Evolutionary conservation across 2,888 invertebrate genomes (phyloP).

Genomic region (Nysson spinosus): DNA sequence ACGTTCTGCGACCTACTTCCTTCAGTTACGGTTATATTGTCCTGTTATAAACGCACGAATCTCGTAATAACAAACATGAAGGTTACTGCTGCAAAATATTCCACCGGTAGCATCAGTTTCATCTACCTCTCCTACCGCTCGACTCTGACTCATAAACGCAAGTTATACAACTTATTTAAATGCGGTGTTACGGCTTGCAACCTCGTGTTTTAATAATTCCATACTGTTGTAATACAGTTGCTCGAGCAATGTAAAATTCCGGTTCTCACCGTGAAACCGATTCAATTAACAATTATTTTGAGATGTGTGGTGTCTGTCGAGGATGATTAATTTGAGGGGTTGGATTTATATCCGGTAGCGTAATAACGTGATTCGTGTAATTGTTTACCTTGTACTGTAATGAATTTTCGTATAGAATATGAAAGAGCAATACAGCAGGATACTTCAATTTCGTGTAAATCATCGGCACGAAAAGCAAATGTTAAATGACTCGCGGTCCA

Average conservation of each 20-base stretch:
- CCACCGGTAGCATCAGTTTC: too few species aligned
- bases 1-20: slow-evolving; percentile 44
- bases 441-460: slow-evolving; percentile 40
- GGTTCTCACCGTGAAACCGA: background rate
- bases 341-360: slow-evolving; percentile 45
- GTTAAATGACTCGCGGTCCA: slow-evolving; percentile 30
- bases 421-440: slow-evolving; percentile 16
- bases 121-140: too few species aligned
- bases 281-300: too few species aligned
- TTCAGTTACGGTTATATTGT: slow-evolving; percentile 13
- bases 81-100: too few species aligned
- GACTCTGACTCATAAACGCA: too few species aligned
- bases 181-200: too few species aligned
- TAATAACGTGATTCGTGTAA: slow-evolving; percentile 32
- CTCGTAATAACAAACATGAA: background rate
- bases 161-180: too few species aligned
- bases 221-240: too few species aligned
- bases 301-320: too few species aligned
- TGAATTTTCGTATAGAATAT: slow-evolving; percentile 14
- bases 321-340: slow-evolving; percentile 52
- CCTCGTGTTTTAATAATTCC: too few species aligned
- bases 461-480: slow-evolving; percentile 24
- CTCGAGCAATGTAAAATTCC: too few species aligned
- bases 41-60: background rate
- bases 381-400: slow-evolving; percentile 13